phyloP scores from a whole-genome alignment of 2,888 invertebrate genomes.

The Acrobasis repandana region DNA sequence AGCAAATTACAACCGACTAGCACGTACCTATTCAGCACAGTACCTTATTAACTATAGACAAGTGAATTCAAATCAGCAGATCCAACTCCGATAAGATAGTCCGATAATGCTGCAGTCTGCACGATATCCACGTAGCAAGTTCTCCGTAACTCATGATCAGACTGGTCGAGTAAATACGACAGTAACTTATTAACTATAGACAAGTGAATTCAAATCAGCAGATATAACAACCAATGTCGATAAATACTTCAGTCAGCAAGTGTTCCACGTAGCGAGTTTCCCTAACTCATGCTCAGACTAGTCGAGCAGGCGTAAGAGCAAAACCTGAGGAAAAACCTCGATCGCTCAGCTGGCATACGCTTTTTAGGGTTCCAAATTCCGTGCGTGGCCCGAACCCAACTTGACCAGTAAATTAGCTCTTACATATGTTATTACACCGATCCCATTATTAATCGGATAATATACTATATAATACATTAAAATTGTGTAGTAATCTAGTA shows the following conservation, averaged over 20 bases:
- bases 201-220: neutral
- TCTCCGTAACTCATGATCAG: constrained; percentile 7
- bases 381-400: too few relatives aligned
- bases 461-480: too few relatives aligned
- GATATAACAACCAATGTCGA: constrained; percentile 1
- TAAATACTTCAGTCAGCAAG: constrained; percentile 10
- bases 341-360: too few relatives aligned
- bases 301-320: neutral
- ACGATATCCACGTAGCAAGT: constrained; percentile 14
- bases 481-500: too few relatives aligned
- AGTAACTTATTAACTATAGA: neutral
- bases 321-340: too few relatives aligned
- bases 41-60: neutral
- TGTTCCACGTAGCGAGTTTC: constrained; percentile 13
- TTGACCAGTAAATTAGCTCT: too few relatives aligned
- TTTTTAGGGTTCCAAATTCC: too few relatives aligned
- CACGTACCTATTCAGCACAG: neutral
- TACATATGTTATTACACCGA: too few relatives aligned
- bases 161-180: neutral
- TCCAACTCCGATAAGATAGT: constrained; percentile 8
- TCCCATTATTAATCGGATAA: too few relatives aligned
- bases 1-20: too few relatives aligned
- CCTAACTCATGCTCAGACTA: constrained; percentile 1
- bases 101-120: constrained; percentile 11
- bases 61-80: constrained; percentile 5